Base-by-base conservation (phyloP, 2,888 invertebrate species). In the Eupeodes luniger region DNA sequence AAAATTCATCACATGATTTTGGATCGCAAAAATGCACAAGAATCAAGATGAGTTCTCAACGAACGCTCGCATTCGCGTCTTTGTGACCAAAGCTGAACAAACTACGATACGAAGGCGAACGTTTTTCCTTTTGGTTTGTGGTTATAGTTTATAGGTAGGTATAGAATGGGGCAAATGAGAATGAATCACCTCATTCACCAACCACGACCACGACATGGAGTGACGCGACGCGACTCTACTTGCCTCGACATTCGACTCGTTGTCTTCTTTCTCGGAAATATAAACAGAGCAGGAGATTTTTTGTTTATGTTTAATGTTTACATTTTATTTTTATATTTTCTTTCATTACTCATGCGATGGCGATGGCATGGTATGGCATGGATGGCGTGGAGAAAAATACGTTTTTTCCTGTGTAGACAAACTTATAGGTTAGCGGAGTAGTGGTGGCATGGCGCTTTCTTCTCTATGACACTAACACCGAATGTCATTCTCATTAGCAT, bases 1-100 rank as follows among this genome's bases (percentile, higher is more conserved):
- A 62, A 83, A 83, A 87, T 83, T 87, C 87, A 80, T 79, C 69
- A 72, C 86, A 70, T 62, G 64, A 44, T 70, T 55, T 55, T 70
- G 44, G 14, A 19, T 44, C 14, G 19, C 19, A 55, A 55, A 40
- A 70, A 55, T 70, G 53, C 53, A 55, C 70, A 69, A 34, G 19
- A 69, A 64, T 11, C 12, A 47, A 47, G 9, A 19, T 40, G 12
- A 70, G 55, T 40, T 55, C 36, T 70, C 14, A 14, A 66, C 11
- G 66, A 14, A 64, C 27, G 27, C 27, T 27, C 27, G 27, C 27
- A 27, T 27, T 27, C 27, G 27, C 27, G 27, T 27, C 27, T 2
- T 27, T 27, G 27, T 27, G 27, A 27, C 27, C 12, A 12, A 64
- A 16, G 27, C 7, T 47, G 64, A 12, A 64, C 2, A 27, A 27